These are phyloP conservation scores for Chloropsis hardwickii DNA, from an alignment of 2,113 vertebrate genomes.

Conservation along the genomic window DNA sequence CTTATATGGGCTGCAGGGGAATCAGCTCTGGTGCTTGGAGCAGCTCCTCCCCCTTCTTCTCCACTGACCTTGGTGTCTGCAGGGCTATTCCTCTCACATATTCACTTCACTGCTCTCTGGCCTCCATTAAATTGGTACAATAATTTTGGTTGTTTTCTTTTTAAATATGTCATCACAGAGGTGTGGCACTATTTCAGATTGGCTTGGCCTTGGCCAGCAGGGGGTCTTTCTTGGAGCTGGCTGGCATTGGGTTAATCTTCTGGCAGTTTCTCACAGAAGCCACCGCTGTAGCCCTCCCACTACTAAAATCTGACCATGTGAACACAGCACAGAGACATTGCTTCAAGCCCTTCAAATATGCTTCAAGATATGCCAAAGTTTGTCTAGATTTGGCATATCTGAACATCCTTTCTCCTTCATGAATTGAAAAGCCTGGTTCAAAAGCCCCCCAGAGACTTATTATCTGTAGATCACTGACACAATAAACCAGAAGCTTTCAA, in stretches of 20 bases:
- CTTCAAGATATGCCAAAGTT: not conserved
- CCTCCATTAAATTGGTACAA: not conserved
- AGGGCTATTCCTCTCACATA: not conserved
- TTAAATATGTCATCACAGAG: not conserved
- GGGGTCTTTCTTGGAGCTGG: not conserved
- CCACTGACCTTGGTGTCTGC: not conserved
- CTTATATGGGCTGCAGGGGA: not conserved
- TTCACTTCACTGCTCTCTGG: not conserved
- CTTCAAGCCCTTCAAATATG: constrained; percentile 8
- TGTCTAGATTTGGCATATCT: constrained; percentile 21
- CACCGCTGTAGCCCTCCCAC: not conserved
- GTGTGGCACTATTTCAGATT: not conserved
- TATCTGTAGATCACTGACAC: constrained; percentile 31
- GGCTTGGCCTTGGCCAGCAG: not conserved
- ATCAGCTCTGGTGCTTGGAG: not conserved
- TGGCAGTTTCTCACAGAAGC: not conserved
- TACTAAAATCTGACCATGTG: not conserved
- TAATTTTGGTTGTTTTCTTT: not conserved
- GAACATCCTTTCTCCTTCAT: not conserved
- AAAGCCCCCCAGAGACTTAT: constrained; percentile 5
- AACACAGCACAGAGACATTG: not conserved
- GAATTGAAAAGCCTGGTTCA: constrained; percentile 13
- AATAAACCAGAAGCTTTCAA: constrained; percentile 46
- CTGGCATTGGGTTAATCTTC: not conserved
- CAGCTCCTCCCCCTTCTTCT: not conserved